These are phyloP conservation scores for Micromussa lordhowensis DNA, from an alignment of 92 coral and sea anemone genomes.

Conservation along the genomic window DNA sequence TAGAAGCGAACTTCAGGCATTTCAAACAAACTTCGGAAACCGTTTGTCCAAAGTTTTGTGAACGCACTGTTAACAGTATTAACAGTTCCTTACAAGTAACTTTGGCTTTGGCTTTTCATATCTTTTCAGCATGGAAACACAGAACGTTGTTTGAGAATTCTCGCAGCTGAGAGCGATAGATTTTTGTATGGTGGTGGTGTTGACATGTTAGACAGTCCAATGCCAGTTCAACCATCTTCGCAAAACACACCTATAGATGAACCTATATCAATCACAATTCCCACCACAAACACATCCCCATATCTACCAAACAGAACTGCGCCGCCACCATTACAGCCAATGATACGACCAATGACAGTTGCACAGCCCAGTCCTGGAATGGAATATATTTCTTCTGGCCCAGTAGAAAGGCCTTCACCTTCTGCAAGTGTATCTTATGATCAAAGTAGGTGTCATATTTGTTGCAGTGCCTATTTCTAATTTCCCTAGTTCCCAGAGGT, in stretches of 20 bases:
- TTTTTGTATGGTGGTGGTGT: conserved; percentile 58
- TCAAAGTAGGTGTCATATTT: conserved; percentile 23
- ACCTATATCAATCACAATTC: conserved; percentile 69
- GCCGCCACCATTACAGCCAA: conserved; percentile 38
- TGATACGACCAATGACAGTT: conserved; percentile 57
- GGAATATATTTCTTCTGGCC: conserved; percentile 39
- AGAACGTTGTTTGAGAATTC: conserved; percentile 53
- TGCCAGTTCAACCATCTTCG: conserved; percentile 42
- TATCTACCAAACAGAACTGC: not conserved
- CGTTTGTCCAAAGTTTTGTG: too few relatives aligned
- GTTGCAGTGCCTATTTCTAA: not conserved
- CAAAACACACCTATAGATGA: conserved; percentile 43
- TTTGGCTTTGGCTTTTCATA: not conserved
- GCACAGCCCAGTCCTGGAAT: conserved; percentile 54
- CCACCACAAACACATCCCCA: conserved; percentile 27
- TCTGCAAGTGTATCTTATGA: conserved; percentile 51
- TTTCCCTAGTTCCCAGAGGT: too few relatives aligned
- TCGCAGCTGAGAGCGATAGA: conserved; percentile 67
- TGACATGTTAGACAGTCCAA: conserved; percentile 58
- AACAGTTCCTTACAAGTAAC: not conserved
- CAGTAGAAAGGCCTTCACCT: conserved; percentile 48
- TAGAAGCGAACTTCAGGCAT: too few relatives aligned
- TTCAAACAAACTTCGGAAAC: too few relatives aligned
- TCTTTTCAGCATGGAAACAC: conserved; percentile 70
- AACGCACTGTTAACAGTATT: not conserved